These are phyloP conservation scores for Exocentrus adspersus DNA, from an alignment of 2,888 invertebrate genomes.

Conservation along the genomic window DNA sequence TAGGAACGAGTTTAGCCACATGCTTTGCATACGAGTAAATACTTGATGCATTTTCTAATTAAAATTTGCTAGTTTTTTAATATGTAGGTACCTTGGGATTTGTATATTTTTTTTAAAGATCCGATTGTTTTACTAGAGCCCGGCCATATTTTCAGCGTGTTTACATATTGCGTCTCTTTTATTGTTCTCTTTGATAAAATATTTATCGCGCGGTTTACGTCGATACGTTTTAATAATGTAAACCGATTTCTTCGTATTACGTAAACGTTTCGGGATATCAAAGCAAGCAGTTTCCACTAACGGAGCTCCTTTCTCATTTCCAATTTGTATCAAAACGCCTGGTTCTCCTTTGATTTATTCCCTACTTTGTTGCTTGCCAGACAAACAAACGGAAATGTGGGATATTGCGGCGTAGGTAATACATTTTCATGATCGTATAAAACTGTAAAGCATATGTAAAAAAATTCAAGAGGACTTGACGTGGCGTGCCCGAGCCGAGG, in stretches of 20 bases:
- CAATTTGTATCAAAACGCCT: too few relatives aligned
- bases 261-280: too few relatives aligned
- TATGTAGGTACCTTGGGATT: too few relatives aligned
- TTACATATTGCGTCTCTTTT: neutral
- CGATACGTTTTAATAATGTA: neutral
- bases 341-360: too few relatives aligned
- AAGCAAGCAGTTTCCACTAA: too few relatives aligned
- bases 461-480: neutral
- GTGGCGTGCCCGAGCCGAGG: neutral
- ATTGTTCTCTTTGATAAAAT: neutral
- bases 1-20: constrained; percentile 18
- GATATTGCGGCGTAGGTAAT: neutral
- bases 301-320: too few relatives aligned
- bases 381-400: neutral
- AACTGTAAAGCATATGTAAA: neutral
- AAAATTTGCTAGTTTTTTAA: neutral
- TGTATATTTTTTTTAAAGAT: neutral
- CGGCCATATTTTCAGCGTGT: neutral
- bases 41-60: constrained; percentile 2
- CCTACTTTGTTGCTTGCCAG: too few relatives aligned
- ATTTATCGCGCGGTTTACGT: neutral
- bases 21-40: neutral
- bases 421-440: neutral
- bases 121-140: neutral
- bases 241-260: neutral